Percentiles rank a stretch among this genome's conserved stretches.
phyloP scores from a whole-genome alignment of 92 coral and sea anemone species.

The Micromussa lordhowensis region DNA sequence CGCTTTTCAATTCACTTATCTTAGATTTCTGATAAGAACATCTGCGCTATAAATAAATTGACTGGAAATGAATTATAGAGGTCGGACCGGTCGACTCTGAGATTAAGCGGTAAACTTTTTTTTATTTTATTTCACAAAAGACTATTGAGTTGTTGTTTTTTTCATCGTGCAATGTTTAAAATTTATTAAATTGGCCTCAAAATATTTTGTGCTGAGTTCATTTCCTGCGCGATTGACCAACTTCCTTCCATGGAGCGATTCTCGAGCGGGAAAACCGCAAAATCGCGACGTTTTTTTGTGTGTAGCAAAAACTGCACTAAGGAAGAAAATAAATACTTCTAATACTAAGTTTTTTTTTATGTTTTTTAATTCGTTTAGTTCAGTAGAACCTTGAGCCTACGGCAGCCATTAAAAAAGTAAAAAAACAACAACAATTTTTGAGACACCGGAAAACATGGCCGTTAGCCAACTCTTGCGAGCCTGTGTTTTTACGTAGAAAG shows the following conservation, averaged over 20 bases:
- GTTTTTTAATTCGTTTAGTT: background rate
- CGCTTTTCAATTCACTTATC: conserved; percentile 29
- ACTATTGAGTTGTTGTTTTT: background rate
- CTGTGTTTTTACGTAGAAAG: background rate
- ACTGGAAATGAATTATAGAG: background rate
- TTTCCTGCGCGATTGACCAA: conserved; percentile 17
- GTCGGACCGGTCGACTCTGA: background rate
- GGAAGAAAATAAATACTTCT: no score
- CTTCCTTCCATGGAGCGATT: background rate
- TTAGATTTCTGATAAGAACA: conserved; percentile 31
- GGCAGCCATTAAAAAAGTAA: no score
- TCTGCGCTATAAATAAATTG: conserved; percentile 12
- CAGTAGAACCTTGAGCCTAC: no score
- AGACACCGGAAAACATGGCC: background rate
- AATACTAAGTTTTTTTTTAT: no score
- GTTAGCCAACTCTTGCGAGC: background rate
- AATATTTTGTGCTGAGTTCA: background rate
- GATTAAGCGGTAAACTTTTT: background rate
- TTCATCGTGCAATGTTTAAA: background rate
- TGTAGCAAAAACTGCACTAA: no score
- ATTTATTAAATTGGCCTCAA: background rate
- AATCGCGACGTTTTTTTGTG: background rate
- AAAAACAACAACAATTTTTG: no score
- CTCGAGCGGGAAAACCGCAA: background rate
- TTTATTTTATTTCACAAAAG: background rate